phyloP scores from a whole-genome alignment of 2,113 vertebrate genomes.

The Cyanoderma ruficeps region DNA sequence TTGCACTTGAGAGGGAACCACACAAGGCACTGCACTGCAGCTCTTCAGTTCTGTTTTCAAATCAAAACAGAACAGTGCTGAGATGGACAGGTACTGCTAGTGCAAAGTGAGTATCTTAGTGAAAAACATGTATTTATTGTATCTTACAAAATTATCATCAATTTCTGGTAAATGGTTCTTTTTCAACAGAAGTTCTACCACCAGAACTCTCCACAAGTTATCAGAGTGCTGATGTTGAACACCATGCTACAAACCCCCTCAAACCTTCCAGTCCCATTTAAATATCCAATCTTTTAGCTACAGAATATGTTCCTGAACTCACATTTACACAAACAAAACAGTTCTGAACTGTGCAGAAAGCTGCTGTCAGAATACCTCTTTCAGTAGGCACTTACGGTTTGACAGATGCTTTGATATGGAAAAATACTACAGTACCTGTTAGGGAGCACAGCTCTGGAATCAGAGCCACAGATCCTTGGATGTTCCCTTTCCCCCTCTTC shows the following conservation, averaged over 20 bases:
- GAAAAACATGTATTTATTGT: not conserved
- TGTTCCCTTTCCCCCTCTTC: slow-evolving; percentile 71
- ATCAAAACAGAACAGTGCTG: not conserved
- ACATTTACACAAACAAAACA: not conserved
- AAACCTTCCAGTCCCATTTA: not conserved
- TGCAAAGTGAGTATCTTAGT: not conserved
- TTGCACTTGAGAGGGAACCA: not conserved
- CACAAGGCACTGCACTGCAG: accelerated
- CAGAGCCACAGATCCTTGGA: slow-evolving; percentile 81
- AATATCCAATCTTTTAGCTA: not conserved
- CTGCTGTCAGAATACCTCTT: not conserved
- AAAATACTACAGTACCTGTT: slow-evolving; percentile 78
- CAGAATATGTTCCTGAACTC: not conserved
- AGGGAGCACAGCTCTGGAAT: slow-evolving; percentile 93
- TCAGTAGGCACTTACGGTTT: not conserved
- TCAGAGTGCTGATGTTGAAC: not conserved
- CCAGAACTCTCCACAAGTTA: not conserved
- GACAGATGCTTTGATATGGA: not conserved
- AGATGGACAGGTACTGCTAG: not conserved
- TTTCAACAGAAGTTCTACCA: not conserved
- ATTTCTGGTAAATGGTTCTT: not conserved
- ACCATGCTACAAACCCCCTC: not conserved
- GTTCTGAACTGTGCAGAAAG: not conserved
- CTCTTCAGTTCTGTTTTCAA: not conserved
- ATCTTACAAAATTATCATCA: not conserved